Evolutionary conservation across 2,113 vertebrate species (phyloP), one percentile per base, ranked within the genome.

Genomic region (Pterophyllum scalare): DNA sequence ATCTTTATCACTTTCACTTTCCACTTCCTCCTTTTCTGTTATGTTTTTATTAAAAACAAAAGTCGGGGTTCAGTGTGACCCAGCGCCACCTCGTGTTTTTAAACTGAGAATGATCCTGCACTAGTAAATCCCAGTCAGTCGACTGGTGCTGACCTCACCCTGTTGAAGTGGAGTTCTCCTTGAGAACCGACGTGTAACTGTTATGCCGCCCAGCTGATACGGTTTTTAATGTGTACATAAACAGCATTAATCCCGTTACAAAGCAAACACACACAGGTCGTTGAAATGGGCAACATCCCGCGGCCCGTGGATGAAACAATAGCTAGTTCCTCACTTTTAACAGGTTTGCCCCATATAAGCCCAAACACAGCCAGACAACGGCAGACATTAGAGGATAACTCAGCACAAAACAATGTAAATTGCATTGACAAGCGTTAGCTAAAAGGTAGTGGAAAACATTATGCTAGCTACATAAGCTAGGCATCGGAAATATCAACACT

Each of bases 71-170:
- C 11, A 57, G 28, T 33, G 8, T 43, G 26, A 40, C 81, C 40
- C 31, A 82, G 90, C 74, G 76, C 79, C 88, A 83, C 72, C 82
- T 59, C 40, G 77, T 80, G 92, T 74, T 64, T 33, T 22, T 6
- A 46, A 59, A 54, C 38, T 20, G 15, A n/a, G 40, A 40, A 43
- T 26, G 6, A 64, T n/a, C 10, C 52, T 10, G 35, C 4, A 8
- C 15, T 26, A 59, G 10, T 59, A 82, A 62, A 83, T 81, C 57
- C 58, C 54, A 77, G 31, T 59, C 57, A 26, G 65, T 49, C 15
- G 43, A 5, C 49, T 43, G 59, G 40, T 43, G 59, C 20, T 54
- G 76, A 80, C 83, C 79, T 91, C 83, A 76, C 79, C 83, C 79
- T 46, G 33, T 17, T 59, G 26, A 67, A 26, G 43, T 12, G 17